A percentile compares a stretch with the other conserved stretches of the same genome.
phyloP scores from a whole-genome alignment of 2,113 vertebrate genomes.

The Onychostoma macrolepis region DNA sequence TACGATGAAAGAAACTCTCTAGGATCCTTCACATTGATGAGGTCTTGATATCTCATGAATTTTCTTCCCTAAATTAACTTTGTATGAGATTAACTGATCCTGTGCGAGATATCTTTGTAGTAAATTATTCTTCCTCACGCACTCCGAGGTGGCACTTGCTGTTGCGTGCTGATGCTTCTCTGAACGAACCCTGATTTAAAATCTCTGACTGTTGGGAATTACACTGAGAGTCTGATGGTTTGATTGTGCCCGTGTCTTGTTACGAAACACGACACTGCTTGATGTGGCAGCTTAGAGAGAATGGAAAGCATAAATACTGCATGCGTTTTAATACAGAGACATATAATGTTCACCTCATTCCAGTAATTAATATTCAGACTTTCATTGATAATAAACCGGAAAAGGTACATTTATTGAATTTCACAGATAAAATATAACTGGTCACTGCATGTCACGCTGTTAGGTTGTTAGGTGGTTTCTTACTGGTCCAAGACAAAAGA shows the following conservation, averaged over 20 bases:
- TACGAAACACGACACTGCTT: background rate
- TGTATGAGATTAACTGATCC: conserved; percentile 18
- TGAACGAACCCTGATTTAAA: conserved; percentile 34
- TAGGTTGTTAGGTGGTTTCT: background rate
- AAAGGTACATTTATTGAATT: background rate
- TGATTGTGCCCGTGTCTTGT: conserved; percentile 4
- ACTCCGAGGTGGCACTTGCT: background rate
- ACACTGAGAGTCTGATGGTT: background rate
- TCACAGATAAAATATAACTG: background rate
- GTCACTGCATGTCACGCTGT: background rate
- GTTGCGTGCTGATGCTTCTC: background rate
- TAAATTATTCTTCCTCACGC: conserved; percentile 9
- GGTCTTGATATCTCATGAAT: background rate
- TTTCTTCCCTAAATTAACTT: conserved; percentile 25
- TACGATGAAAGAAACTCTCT: background rate
- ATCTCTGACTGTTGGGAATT: conserved; percentile 18
- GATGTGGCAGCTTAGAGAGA: conserved; percentile 2
- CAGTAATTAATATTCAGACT: background rate
- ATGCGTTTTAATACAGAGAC: background rate
- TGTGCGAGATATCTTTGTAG: background rate
- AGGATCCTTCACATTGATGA: conserved; percentile 21
- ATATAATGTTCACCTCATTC: background rate
- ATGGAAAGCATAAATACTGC: background rate
- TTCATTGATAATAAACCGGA: background rate
- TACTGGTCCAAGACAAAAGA: background rate